These are phyloP conservation scores for Lepus townsendii DNA, from an alignment of 2,797 vertebrate genomes.

Conservation along the genomic window DNA sequence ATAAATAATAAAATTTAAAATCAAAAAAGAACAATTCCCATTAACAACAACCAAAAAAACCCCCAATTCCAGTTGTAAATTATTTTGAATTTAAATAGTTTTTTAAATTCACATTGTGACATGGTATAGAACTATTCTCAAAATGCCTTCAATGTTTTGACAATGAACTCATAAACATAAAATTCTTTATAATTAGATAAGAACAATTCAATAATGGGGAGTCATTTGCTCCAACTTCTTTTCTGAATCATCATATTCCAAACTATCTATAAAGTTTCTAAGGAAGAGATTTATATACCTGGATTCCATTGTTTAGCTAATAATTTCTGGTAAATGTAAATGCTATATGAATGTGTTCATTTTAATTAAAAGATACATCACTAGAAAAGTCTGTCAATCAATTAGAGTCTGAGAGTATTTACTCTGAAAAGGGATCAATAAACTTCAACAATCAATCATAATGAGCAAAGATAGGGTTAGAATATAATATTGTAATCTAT, in stretches of 20 bases:
- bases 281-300: not conserved
- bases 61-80: slow-evolving; percentile 41
- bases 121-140: slow-evolving; percentile 1
- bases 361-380: slow-evolving; percentile 44
- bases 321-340: slow-evolving; percentile 15
- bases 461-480: not conserved
- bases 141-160: slow-evolving; percentile 16
- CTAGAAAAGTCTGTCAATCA: slow-evolving; percentile 12
- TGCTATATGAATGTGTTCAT: slow-evolving; percentile 29
- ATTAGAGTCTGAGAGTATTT: slow-evolving; percentile 15
- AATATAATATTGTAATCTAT: slow-evolving; percentile 14
- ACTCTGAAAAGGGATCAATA: not conserved
- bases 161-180: slow-evolving; percentile 33
- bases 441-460: slow-evolving; percentile 40
- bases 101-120: slow-evolving; percentile 50
- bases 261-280: slow-evolving; percentile 47
- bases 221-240: slow-evolving; percentile 50
- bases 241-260: not conserved
- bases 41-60: no score
- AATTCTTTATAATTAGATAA: slow-evolving; percentile 52
- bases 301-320: slow-evolving; percentile 7
- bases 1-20: no score
- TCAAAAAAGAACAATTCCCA: no score
- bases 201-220: slow-evolving; percentile 35
- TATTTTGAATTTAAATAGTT: slow-evolving; percentile 57